Base-by-base conservation (phyloP, 1,140 invertebrate genomes). In the Ericerus pela region DNA sequence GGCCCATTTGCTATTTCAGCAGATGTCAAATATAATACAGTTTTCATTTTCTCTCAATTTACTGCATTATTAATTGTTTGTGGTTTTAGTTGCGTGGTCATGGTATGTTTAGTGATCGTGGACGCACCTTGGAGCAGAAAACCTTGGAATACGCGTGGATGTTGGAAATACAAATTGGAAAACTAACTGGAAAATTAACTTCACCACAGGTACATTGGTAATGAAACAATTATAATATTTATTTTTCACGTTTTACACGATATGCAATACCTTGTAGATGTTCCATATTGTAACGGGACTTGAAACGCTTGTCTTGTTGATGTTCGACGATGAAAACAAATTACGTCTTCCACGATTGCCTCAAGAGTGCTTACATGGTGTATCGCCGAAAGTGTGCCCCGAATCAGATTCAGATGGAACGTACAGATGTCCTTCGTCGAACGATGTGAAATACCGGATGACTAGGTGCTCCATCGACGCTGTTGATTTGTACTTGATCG, bases 111-210 rank as follows among this genome's bases (percentile, higher is more conserved):
- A 97, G 93, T 59, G 85, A 90, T 62, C 80, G 88, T 57, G 91
- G 90, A 37, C 71, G 94, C 47, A 79, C 79, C 28, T 71, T 96
- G 20, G 89, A 94, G 65, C 82, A 92, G 68, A 94, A 97, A 66
- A 96, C 93, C 0, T 67, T 97, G 5, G 96, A 99, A 67, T 99
- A 99, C 70, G 90, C 85, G 0, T 99, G 96, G 96, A 70, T 88
- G 56, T 78, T 89, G 59, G 86, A 90, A 67, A 73, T 88, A 2
- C 85, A 88, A 60, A 63, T 89, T 22, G 86, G 87, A 0, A 88
- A 88, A 69, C 67, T 90, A 8, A 85, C 79, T 51, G 86, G 85
- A 0, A 82, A 85, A 62, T 69, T 88, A 16, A 86, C 84, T 0
- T 73, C 82, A 18, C 84, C 85, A 0, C 86, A 89, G 64, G 64